Conservation (phyloP, 1,140 invertebrate species). For the Dolichoris vasculosae region DNA sequence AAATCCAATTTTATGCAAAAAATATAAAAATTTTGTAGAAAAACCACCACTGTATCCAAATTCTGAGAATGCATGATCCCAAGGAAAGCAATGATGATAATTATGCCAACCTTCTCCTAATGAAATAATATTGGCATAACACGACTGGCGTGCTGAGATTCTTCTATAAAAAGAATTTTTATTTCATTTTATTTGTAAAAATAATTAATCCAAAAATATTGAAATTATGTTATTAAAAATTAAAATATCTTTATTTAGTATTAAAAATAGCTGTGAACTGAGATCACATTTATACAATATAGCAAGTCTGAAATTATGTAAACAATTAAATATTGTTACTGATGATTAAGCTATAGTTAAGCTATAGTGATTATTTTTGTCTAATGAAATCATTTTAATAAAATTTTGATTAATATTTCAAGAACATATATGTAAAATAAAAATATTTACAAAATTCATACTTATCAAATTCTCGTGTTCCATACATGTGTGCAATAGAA, state of each 20-base stretch:
- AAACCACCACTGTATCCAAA: slow-evolving; percentile 84
- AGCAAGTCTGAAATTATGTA: too few species aligned
- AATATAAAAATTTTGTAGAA: slow-evolving; percentile 87
- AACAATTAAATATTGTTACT: too few species aligned
- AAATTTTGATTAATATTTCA: too few species aligned
- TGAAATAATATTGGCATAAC: slow-evolving; percentile 77
- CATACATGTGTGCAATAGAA: slow-evolving; percentile 81
- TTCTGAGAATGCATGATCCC: slow-evolving; percentile 92
- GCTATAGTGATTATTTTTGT: neutral
- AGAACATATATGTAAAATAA: too few species aligned
- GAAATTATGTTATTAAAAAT: neutral
- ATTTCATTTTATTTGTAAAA: slow-evolving; percentile 60
- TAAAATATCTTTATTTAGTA: too few species aligned
- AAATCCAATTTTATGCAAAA: slow-evolving; percentile 85
- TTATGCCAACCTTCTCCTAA: slow-evolving; percentile 95
- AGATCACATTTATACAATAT: too few species aligned
- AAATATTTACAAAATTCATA: slow-evolving; percentile 59
- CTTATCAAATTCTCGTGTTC: slow-evolving; percentile 81
- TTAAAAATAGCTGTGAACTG: too few species aligned
- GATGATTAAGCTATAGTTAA: too few species aligned
- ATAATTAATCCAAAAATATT: neutral
- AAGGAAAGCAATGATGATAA: slow-evolving; percentile 94
- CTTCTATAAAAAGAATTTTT: slow-evolving; percentile 77
- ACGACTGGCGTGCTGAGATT: slow-evolving; percentile 80
- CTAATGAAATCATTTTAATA: too few species aligned